These are phyloP conservation scores for Lynx canadensis DNA, from an alignment of 2,113 vertebrate species.

Conservation along the genomic window DNA sequence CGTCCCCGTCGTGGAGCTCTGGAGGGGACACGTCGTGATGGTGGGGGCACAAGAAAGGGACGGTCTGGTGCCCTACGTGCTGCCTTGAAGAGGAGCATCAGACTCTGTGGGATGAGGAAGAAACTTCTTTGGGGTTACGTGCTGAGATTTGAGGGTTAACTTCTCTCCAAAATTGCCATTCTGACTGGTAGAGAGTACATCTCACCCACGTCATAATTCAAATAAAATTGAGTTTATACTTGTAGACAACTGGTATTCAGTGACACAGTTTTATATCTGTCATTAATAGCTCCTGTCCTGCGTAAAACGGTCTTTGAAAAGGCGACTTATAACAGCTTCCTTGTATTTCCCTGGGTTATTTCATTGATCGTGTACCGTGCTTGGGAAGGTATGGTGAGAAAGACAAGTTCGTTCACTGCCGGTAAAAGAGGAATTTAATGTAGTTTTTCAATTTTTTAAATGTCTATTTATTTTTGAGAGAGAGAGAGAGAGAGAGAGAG, in stretches of 20 bases:
- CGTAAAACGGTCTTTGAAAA: neutral
- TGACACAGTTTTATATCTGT: neutral
- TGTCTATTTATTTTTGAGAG: no score
- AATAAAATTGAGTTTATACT: neutral
- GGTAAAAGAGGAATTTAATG: neutral
- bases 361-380: neutral
- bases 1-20: no score
- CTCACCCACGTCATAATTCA: neutral
- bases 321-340: neutral
- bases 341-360: neutral
- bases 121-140: neutral
- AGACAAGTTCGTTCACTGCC: neutral
- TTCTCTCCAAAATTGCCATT: neutral
- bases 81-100: neutral
- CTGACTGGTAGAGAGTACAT: neutral
- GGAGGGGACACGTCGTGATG: neutral
- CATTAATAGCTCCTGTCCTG: neutral
- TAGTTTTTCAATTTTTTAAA: no score
- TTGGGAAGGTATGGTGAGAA: neutral
- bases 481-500: no score
- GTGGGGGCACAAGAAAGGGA: neutral
- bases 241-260: neutral
- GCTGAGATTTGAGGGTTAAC: neutral
- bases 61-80: neutral
- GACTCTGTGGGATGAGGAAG: neutral